Evolutionary conservation across 2,797 vertebrate genomes (phyloP).

Genomic region (Ficedula albicollis): DNA sequence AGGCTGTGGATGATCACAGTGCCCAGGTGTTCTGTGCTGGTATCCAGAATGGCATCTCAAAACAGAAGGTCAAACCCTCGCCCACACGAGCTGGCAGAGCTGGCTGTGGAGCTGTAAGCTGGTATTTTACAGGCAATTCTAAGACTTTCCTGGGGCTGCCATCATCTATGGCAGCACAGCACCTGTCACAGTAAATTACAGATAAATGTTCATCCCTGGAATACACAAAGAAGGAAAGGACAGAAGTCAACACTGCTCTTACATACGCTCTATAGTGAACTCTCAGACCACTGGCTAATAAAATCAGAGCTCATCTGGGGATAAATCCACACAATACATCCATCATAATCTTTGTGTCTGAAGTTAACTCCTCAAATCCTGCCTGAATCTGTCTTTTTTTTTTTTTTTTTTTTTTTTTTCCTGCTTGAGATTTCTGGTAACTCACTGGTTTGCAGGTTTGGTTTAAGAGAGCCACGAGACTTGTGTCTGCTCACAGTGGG

Average conservation of each 20-base stretch:
- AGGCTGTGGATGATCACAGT: neutral
- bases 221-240: neutral
- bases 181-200: neutral
- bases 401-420: neutral
- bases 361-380: neutral
- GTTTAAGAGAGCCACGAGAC: neutral
- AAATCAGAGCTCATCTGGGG: neutral
- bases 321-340: neutral
- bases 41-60: neutral
- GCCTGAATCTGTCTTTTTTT: neutral
- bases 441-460: neutral
- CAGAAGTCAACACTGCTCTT: neutral
- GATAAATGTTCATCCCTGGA: neutral
- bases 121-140: neutral
- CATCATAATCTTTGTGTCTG: neutral
- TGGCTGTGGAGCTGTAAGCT: neutral
- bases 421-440: neutral
- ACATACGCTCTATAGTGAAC: accelerated
- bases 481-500: neutral
- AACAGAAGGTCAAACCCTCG: slow-evolving; percentile 3
- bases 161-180: neutral
- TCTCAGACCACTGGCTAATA: neutral
- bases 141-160: neutral
- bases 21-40: neutral
- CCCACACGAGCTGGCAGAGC: neutral